Conservation (phyloP, 2,888 invertebrate genomes). For the Acanthosepion lycidas region DNA sequence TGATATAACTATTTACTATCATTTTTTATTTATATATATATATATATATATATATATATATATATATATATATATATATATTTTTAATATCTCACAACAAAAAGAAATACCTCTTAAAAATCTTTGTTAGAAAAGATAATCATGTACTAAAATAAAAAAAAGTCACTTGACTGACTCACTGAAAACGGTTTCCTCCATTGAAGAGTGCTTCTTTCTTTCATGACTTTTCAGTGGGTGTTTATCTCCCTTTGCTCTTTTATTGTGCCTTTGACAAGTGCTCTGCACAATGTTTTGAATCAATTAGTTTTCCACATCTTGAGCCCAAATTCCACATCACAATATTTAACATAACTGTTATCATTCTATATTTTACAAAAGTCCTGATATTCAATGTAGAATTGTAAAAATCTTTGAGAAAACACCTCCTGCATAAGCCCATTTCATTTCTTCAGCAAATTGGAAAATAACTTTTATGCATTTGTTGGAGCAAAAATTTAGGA, state of each 20-base stretch:
- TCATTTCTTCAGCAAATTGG: background rate
- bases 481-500: background rate
- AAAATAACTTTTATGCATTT: background rate
- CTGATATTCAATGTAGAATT: background rate
- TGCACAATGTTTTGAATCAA: background rate
- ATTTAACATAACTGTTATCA: background rate
- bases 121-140: background rate
- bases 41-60: no score
- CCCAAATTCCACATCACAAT: background rate
- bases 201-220: background rate
- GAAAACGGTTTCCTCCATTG: background rate
- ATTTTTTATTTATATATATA: background rate
- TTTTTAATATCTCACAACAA: background rate
- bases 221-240: background rate
- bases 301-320: background rate
- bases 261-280: conserved; percentile 33
- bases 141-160: background rate
- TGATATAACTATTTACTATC: background rate
- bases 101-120: background rate
- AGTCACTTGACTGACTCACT: conserved; percentile 1
- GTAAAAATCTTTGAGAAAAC: background rate
- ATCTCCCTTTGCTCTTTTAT: conserved; percentile 33
- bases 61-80: no score
- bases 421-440: background rate
- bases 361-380: background rate